Conservation (phyloP, 2,113 vertebrate species). For the Desmodus rotundus region DNA sequence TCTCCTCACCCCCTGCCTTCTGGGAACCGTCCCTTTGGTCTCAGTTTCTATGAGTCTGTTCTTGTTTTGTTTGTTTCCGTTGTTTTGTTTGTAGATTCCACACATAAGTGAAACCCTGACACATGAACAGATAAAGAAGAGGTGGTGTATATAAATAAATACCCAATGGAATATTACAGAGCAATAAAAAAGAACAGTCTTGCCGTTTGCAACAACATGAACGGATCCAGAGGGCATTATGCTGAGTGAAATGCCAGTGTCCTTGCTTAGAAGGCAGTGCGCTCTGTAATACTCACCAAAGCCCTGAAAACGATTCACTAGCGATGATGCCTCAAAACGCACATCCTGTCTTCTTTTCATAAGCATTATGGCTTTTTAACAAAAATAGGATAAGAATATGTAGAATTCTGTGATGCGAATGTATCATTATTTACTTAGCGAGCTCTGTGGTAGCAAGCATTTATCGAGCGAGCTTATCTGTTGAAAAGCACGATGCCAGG, state of each 20-base stretch:
- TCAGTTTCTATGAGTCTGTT: not conserved
- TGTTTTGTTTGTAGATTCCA: not conserved
- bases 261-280: not conserved
- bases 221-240: not conserved
- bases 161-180: no score
- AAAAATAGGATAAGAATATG: not conserved
- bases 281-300: not conserved
- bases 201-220: not conserved
- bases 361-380: constrained; percentile 12
- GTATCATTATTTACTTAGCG: constrained; percentile 4
- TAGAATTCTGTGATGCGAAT: not conserved
- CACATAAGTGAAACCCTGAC: not conserved
- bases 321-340: not conserved
- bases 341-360: not conserved
- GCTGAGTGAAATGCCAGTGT: not conserved
- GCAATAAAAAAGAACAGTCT: no score
- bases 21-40: not conserved
- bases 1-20: not conserved
- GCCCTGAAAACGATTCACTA: not conserved
- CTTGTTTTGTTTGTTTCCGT: not conserved
- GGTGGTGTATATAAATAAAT: not conserved
- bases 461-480: not conserved
- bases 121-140: not conserved
- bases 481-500: not conserved
- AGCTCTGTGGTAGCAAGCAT: not conserved